A percentile compares a stretch with the other conserved stretches of the same genome.
These are phyloP conservation scores for Caenorhabditis sinica DNA, from an alignment of 2,888 invertebrate species.

Conservation along the genomic window DNA sequence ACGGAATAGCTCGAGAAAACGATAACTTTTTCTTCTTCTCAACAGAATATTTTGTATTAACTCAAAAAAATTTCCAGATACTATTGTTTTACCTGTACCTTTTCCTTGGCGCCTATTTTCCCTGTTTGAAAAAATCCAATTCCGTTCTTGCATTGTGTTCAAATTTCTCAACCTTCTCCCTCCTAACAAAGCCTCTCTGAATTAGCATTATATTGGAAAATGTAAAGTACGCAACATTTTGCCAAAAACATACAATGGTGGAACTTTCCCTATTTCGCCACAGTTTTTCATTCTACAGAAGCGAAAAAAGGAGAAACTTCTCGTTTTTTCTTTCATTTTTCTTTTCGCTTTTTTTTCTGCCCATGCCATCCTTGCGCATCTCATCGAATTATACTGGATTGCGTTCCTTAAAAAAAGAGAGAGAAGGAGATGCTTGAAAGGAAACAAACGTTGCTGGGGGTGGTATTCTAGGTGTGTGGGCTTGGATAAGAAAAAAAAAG, in stretches of 20 bases:
- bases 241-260: neutral
- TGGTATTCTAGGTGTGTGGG: conserved; percentile 24
- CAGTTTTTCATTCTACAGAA: neutral
- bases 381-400: conserved; percentile 53
- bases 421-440: conserved; percentile 22
- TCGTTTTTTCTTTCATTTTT: conserved; percentile 50
- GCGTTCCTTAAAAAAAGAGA: conserved; percentile 48
- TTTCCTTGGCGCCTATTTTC: too few relatives aligned
- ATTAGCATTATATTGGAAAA: conserved; percentile 40
- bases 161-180: neutral
- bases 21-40: too few relatives aligned
- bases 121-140: too few relatives aligned
- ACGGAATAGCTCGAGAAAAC: too few relatives aligned
- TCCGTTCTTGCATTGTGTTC: neutral
- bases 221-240: conserved; percentile 20
- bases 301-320: conserved; percentile 36
- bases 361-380: conserved; percentile 30
- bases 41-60: too few relatives aligned
- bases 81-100: too few relatives aligned
- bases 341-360: conserved; percentile 15
- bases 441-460: conserved; percentile 25
- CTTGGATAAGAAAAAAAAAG: conserved; percentile 37
- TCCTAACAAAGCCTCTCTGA: conserved; percentile 34
- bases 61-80: too few relatives aligned
- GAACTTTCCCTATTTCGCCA: conserved; percentile 22